Base-by-base conservation (phyloP, 2,888 invertebrate genomes). In the Cryptocephalus primarius region DNA sequence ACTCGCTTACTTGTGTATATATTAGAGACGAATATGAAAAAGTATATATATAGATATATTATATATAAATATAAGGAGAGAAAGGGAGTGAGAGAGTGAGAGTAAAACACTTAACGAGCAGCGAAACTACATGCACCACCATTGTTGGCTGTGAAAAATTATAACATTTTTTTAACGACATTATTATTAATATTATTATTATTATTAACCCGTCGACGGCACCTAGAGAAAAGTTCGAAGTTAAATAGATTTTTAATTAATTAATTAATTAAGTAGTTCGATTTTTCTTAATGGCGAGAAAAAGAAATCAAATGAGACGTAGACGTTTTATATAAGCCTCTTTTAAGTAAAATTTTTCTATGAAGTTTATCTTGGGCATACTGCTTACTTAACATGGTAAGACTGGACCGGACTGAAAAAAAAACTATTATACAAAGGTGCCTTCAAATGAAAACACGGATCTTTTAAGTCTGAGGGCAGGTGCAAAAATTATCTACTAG, bases 391-490 rank as follows among this genome's bases (percentile, higher is more conserved):
- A 43, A 43, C 43, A 66, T 65, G 64, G 66, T 67, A 70, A 70
- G 70, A 69, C 69, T 69, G 68, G 67, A 67, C 60, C 61, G 68
- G 68, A 70, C 69, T 69, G 69, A 56, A 59, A 61, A 51, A 59
- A 63, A 49, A 36, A 36, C 36, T n/a, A 22, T 22, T 22, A 2
- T 4, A 36, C 42, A 32, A 42, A 66, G 70, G 70, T 70, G 70
- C 70, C 70, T 70, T 70, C 66, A 64, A n/a, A 36, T 12, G 36
- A n/a, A 48, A 55, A 62, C 57, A 61, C 60, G 64, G 66, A 63
- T 63, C 58, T 34, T 62, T 60, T 58, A 64, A 62, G 66, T 66
- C 66, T 66, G 66, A 66, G 66, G 66, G 66, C 66, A 65, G 66
- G 66, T 67, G 68, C 65, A 66, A 66, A 47, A 50, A 45, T 53